Percentiles rank a stretch among this genome's conserved stretches.
These are phyloP conservation scores for Coccyzus lansbergi DNA, from an alignment of 2,797 vertebrate genomes.

Conservation along the genomic window DNA sequence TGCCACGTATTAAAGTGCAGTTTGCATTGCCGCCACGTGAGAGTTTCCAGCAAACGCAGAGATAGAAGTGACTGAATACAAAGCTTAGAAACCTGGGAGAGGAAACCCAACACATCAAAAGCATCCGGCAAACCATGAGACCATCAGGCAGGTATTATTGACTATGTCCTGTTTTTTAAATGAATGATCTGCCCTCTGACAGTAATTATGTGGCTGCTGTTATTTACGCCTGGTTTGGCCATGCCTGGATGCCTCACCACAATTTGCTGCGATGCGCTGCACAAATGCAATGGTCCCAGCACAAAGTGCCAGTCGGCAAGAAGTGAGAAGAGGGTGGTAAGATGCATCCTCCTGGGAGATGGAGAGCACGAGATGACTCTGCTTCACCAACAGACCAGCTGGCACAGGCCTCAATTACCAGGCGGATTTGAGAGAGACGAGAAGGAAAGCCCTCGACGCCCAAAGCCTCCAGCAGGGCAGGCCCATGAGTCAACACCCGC, in stretches of 20 bases:
- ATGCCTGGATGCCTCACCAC: background rate
- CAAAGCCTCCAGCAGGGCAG: too few species aligned
- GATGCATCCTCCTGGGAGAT: accelerated
- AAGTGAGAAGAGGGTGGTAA: background rate
- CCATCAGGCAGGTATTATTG: accelerated
- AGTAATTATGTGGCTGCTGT: background rate
- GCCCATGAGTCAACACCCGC: too few species aligned
- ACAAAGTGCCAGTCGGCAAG: background rate
- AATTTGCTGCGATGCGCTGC: too few species aligned
- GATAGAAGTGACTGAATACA: background rate
- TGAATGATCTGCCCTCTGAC: background rate
- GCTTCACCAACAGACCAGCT: background rate
- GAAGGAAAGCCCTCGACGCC: background rate
- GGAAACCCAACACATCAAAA: background rate
- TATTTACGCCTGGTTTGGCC: background rate
- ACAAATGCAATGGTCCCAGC: accelerated
- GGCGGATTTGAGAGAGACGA: background rate
- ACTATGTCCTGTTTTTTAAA: background rate
- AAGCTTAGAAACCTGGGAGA: background rate
- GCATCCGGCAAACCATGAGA: accelerated
- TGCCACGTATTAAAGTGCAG: background rate
- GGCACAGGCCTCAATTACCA: background rate
- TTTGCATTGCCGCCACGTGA: background rate
- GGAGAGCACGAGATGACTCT: background rate
- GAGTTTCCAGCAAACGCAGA: background rate